These are phyloP conservation scores for Pelagia noctiluca DNA, from an alignment of 30 jellyfish, hydroid and myxozoan species.

Conservation along the genomic window DNA sequence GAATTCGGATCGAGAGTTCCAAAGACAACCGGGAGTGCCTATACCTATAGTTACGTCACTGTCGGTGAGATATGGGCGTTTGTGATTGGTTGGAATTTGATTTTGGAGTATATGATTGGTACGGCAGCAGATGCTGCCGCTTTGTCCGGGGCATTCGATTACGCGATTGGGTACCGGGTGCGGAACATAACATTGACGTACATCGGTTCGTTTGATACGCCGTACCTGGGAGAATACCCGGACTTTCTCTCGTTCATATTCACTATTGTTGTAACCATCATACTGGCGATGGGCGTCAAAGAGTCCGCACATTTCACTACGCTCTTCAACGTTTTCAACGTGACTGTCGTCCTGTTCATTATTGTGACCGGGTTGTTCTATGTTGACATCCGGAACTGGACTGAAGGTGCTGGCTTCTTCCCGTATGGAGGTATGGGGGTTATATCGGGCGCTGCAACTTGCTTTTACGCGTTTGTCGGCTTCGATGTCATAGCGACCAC, in stretches of 20 bases:
- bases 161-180: conserved; percentile 95
- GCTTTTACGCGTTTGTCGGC: conserved; percentile 99
- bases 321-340: conserved; percentile 89
- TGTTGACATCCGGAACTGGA: conserved; percentile 94
- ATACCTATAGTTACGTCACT: conserved; percentile 98
- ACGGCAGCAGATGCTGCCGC: conserved; percentile 99
- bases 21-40: conserved; percentile 99
- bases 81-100: conserved; percentile 99
- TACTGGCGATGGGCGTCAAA: conserved; percentile 95
- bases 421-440: conserved; percentile 99
- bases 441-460: conserved; percentile 99
- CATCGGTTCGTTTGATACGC: conserved; percentile 86
- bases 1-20: conserved; percentile 99
- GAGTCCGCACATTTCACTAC: conserved; percentile 96
- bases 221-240: conserved; percentile 96
- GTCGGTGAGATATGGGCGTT: conserved; percentile 99
- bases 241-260: conserved; percentile 89
- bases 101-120: conserved; percentile 99
- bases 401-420: conserved; percentile 96
- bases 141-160: conserved; percentile 94
- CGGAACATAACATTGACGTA: conserved; percentile 81
- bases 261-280: conserved; percentile 86
- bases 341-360: conserved; percentile 83
- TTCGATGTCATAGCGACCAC: conserved; percentile 99
- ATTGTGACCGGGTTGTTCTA: conserved; percentile 90